Evolutionary conservation across 2,113 vertebrate species (phyloP), one percentile per base, ranked within the genome.

Genomic region (Zosterops pallidus): DNA sequence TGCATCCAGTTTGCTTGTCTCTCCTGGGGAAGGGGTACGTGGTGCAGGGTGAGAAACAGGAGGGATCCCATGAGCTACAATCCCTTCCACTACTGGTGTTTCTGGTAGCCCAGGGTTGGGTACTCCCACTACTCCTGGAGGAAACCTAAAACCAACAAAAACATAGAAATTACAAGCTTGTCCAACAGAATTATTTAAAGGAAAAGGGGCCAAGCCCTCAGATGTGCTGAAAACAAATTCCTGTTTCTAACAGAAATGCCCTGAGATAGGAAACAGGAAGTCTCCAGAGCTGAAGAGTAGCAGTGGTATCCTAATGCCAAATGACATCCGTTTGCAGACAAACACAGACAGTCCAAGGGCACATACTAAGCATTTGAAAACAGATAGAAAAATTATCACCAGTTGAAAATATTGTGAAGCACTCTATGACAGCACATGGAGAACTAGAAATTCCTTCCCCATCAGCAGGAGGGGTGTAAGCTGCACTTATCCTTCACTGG

Each of bases 1-100:
- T 87, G 98, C 98, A 97, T 99, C 99, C 60, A 98, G 98, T 98
- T 99, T 99, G 89, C 98, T 98, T 10, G 98, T 98, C 86, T 99
- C 98, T 97, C 98, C 98, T 17, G 99, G 99, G 69, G 99, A 99
- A 46, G 98, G 98, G 95, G 98, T 98, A 84, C 96, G 96, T 2
- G 97, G 97, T 78, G 97, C 94, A 90, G 97, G 92, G 92, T 99
- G 99, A 92, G 99, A 98, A 89, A 99, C 98, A 5, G 99, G 98
- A 95, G 99, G 97, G 62, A 99, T 98, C 46, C 98, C 97, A 60
- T 98, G 98, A 86, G 98, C 86, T 97, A 99, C 98, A 76, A 99
- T 98, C 94, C 98, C 98, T 96, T 99, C 99, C 44, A 98, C 98
- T 86, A 98, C 98, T 47, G 70, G 97, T 55, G 96, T 98, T 74